Evolutionary conservation across 2,888 invertebrate genomes (phyloP).

Genomic region (Harmothoe impar): DNA sequence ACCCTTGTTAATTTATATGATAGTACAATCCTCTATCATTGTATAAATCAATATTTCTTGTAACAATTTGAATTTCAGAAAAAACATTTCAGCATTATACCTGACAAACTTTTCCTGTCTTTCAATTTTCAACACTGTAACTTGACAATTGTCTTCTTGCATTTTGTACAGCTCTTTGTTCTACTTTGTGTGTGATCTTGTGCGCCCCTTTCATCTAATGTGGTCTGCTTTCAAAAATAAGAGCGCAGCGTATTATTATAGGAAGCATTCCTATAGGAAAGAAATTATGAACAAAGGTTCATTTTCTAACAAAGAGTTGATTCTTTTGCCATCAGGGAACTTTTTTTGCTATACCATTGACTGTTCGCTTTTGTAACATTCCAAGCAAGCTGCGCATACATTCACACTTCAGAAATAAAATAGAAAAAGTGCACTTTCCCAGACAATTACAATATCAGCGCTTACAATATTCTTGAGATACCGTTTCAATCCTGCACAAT

Average conservation of each 20-base stretch:
- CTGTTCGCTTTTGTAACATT: background rate
- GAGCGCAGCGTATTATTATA: background rate
- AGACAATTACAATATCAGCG: background rate
- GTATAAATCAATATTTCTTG: too few species aligned
- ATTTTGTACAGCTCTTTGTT: constrained; percentile 13
- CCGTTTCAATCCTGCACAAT: background rate
- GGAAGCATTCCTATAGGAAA: background rate
- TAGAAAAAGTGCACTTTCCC: background rate
- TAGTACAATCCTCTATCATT: too few species aligned
- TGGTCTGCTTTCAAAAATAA: background rate
- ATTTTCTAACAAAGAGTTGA: background rate
- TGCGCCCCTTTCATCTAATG: constrained; percentile 4
- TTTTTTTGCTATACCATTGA: background rate
- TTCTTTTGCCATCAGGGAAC: too few species aligned
- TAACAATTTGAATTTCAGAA: too few species aligned
- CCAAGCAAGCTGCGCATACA: constrained; percentile 41
- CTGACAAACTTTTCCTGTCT: too few species aligned
- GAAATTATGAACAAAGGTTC: background rate
- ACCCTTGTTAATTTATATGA: too few species aligned
- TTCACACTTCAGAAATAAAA: background rate
- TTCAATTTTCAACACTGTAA: too few species aligned
- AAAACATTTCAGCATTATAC: too few species aligned
- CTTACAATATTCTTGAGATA: background rate
- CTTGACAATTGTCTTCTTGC: background rate
- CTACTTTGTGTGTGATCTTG: background rate